These are phyloP conservation scores for Elachura formosa DNA, from an alignment of 2,113 vertebrate genomes.

Conservation along the genomic window DNA sequence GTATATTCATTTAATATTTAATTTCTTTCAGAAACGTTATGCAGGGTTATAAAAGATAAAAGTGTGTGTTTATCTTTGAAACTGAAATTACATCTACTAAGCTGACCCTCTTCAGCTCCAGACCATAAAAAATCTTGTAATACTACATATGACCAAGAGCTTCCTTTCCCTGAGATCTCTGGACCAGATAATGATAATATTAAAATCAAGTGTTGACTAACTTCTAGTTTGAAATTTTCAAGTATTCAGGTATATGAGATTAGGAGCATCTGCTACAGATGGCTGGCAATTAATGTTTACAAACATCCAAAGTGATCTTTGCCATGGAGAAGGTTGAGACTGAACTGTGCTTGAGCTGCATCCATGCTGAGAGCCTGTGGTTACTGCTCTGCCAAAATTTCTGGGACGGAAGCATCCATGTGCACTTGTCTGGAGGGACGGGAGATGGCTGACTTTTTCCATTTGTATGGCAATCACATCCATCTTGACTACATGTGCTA, in stretches of 20 bases:
- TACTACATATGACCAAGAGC: not conserved
- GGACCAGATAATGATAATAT: not conserved
- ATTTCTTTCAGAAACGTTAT: conserved; percentile 34
- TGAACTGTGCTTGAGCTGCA: not conserved
- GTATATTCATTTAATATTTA: conserved; percentile 50
- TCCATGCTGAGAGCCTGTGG: not conserved
- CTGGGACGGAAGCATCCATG: not conserved
- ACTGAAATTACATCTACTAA: conserved; percentile 19
- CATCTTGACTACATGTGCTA: not conserved
- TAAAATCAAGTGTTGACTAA: not conserved
- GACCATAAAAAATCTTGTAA: not conserved
- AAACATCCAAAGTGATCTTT: not conserved
- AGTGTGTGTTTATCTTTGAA: conserved; percentile 42
- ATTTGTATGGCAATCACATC: not conserved
- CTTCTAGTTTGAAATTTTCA: not conserved
- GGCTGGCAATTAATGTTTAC: not conserved
- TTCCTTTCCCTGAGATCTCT: not conserved
- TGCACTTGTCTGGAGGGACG: not conserved
- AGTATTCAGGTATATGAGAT: not conserved
- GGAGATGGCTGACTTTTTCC: not conserved
- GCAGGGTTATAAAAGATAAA: conserved; percentile 29
- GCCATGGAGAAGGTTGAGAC: not conserved
- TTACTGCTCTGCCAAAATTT: not conserved
- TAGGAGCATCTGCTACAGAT: not conserved
- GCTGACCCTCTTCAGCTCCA: not conserved